Evolutionary conservation across 2,888 invertebrate genomes (phyloP).

Genomic region (Ashinkailepas kermadecensis): DNA sequence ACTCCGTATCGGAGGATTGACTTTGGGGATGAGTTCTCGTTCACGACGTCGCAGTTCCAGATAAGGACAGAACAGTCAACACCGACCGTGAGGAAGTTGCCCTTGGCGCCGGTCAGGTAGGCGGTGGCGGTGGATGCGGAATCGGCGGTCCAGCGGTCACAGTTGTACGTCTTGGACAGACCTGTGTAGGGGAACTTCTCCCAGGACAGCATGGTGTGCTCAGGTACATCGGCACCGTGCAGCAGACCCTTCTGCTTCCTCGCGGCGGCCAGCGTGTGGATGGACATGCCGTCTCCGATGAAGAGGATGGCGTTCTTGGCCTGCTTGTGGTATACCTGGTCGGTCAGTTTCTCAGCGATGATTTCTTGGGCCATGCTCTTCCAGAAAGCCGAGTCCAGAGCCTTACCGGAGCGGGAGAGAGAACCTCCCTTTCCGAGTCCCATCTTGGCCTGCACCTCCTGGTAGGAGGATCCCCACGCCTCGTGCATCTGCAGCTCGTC

Average conservation of each 20-base stretch:
- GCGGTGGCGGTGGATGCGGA: too few relatives aligned
- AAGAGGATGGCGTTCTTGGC: conserved; percentile 5
- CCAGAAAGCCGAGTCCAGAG: not conserved
- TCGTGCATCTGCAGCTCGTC: not conserved
- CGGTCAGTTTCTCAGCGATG: too few relatives aligned
- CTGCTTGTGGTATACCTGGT: not conserved
- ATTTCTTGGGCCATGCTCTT: not conserved
- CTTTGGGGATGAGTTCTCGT: not conserved
- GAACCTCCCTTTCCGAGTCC: not conserved
- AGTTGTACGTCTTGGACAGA: not conserved
- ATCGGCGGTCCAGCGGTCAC: not conserved
- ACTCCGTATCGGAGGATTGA: not conserved
- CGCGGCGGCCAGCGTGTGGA: not conserved
- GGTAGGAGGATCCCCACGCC: not conserved
- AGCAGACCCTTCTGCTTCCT: conserved; percentile 9
- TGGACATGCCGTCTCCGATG: conserved; percentile 9
- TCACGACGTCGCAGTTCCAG: conserved; percentile 5
- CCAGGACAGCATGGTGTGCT: conserved; percentile 14
- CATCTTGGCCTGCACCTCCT: not conserved
- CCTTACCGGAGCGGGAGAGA: not conserved
- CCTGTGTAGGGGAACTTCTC: conserved; percentile 7
- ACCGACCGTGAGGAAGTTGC: conserved; percentile 2
- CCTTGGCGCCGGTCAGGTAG: not conserved
- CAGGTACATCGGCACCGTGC: not conserved
- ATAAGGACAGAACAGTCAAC: not conserved